A percentile compares a stretch with the other conserved stretches of the same genome.
These are phyloP conservation scores for Motacilla tschutschensis DNA, from an alignment of 2,113 vertebrate species.

Conservation along the genomic window DNA sequence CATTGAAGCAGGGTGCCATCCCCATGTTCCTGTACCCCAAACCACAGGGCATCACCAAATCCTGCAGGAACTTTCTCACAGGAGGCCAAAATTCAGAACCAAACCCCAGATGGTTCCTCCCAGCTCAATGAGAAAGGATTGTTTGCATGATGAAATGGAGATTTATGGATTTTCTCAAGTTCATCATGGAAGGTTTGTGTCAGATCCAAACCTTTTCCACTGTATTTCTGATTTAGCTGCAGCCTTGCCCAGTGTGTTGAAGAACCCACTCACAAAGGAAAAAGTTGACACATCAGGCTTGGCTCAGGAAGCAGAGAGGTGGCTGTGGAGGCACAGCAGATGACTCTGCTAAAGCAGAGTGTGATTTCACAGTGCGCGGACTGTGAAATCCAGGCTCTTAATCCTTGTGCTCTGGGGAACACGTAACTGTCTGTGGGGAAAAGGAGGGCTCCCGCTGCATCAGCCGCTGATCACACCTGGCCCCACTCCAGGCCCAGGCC, in stretches of 20 bases:
- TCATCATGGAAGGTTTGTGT: background rate
- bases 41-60: background rate
- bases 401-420: background rate
- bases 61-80: background rate
- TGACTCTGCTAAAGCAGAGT: background rate
- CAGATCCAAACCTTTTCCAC: background rate
- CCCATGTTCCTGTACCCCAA: rapidly evolving
- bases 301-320: background rate
- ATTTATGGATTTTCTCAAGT: background rate
- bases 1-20: background rate
- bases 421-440: background rate
- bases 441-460: background rate
- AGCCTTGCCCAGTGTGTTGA: background rate
- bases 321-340: background rate
- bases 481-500: background rate
- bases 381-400: background rate
- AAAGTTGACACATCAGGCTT: background rate
- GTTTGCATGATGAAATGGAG: background rate
- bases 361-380: too few relatives aligned
- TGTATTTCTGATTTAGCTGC: background rate
- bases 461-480: background rate
- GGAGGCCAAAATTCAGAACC: background rate
- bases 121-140: background rate
- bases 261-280: background rate
- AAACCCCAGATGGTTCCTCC: background rate